A percentile compares a stretch with the other conserved stretches of the same genome.
These are phyloP conservation scores for Gymnosoma rotundatum DNA, from an alignment of 2,888 invertebrate species.

Conservation along the genomic window DNA sequence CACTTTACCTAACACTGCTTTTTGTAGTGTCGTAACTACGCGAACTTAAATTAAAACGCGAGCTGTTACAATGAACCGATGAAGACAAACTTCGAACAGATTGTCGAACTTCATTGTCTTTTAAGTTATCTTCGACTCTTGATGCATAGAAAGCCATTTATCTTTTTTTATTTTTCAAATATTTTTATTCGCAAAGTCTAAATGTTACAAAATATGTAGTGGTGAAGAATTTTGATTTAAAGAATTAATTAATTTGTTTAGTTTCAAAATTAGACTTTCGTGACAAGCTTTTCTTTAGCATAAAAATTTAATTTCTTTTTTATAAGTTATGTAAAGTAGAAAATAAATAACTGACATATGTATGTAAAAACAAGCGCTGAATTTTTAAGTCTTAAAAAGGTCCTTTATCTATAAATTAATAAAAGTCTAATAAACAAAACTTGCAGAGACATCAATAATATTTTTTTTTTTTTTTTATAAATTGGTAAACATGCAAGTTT, in stretches of 20 bases:
- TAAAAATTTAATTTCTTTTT: neutral
- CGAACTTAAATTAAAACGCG: slow-evolving; percentile 67
- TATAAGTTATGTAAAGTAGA: neutral
- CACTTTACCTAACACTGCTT: slow-evolving; percentile 65
- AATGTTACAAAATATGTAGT: slow-evolving; percentile 38
- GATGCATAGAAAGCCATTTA: slow-evolving; percentile 76
- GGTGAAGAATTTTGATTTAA: slow-evolving; percentile 22
- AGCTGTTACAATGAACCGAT: slow-evolving; percentile 32
- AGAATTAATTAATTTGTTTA: neutral
- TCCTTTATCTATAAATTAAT: too few relatives aligned
- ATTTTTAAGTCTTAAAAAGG: too few relatives aligned
- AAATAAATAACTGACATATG: neutral
- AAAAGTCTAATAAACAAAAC: too few relatives aligned
- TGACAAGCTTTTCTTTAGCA: slow-evolving; percentile 22
- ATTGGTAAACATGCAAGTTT: too few relatives aligned
- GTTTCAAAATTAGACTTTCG: neutral
- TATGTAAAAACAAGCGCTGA: too few relatives aligned
- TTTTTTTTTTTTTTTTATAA: too few relatives aligned
- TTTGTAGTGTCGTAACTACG: slow-evolving; percentile 68
- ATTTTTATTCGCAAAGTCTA: neutral
- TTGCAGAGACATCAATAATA: too few relatives aligned
- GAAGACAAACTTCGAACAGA: slow-evolving; percentile 67
- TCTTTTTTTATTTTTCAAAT: neutral
- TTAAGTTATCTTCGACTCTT: slow-evolving; percentile 73
- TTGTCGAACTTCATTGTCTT: slow-evolving; percentile 71